phyloP scores from a whole-genome alignment of 2,113 vertebrate genomes.

The Centropristis striata region DNA sequence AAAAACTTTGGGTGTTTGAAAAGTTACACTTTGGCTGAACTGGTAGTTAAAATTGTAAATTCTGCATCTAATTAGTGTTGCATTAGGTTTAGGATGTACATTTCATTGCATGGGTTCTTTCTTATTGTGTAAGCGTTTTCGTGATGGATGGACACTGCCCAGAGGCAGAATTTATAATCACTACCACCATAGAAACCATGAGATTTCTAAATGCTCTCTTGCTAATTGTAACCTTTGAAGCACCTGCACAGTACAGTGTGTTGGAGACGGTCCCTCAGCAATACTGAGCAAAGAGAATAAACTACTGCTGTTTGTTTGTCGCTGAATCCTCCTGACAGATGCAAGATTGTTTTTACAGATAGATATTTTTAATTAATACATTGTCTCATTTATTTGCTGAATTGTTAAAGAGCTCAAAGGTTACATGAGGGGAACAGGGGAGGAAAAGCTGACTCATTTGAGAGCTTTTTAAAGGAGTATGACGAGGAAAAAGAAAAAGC shows the following conservation, averaged over 20 bases:
- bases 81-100: conserved; percentile 48
- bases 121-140: conserved; percentile 26
- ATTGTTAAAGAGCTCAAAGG: conserved; percentile 45
- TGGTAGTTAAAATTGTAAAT: conserved; percentile 43
- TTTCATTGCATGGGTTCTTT: conserved; percentile 54
- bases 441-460: conserved; percentile 46
- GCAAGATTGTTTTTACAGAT: conserved; percentile 68
- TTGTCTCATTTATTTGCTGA: conserved; percentile 42
- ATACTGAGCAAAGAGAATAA: conserved; percentile 31
- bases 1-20: conserved; percentile 36
- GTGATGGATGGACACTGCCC: conserved; percentile 19
- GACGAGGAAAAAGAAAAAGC: not conserved
- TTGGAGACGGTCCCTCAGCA: conserved; percentile 40
- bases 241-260: conserved; percentile 32
- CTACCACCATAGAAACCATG: not conserved
- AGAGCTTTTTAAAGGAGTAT: not conserved
- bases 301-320: conserved; percentile 37
- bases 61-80: conserved; percentile 54
- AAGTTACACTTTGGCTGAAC: conserved; percentile 48
- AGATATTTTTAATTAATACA: conserved; percentile 64
- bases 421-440: conserved; percentile 10
- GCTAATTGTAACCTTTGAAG: conserved; percentile 46
- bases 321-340: conserved; percentile 55
- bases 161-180: conserved; percentile 63
- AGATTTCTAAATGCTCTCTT: conserved; percentile 1